phyloP scores from a whole-genome alignment of 1,140 invertebrate species.

The Hestina assimilis region DNA sequence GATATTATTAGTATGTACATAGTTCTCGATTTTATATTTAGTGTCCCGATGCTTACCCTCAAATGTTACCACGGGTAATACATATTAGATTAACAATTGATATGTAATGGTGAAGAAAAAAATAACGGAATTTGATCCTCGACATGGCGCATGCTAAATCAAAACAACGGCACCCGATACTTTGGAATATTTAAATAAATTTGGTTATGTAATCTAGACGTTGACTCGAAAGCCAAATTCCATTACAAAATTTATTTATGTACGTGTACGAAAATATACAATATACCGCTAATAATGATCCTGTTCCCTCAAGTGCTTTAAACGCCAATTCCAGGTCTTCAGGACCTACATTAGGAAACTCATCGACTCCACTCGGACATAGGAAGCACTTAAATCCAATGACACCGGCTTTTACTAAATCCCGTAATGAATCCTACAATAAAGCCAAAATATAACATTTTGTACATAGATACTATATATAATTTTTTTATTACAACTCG shows the following conservation, averaged over 20 bases:
- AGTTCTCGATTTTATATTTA: too few relatives aligned
- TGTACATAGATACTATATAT: too few relatives aligned
- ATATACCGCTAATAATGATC: slow-evolving; percentile 80
- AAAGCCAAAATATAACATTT: background rate
- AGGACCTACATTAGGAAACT: slow-evolving; percentile 81
- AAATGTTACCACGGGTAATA: background rate
- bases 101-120: slow-evolving; percentile 3
- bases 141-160: slow-evolving; percentile 11
- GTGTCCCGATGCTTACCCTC: background rate
- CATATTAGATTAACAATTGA: too few relatives aligned
- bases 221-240: background rate
- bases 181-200: slow-evolving; percentile 12
- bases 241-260: background rate
- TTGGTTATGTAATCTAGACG: slow-evolving; percentile 7
- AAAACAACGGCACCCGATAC: slow-evolving; percentile 2
- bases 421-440: slow-evolving; percentile 79
- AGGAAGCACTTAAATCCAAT: slow-evolving; percentile 88
- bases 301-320: slow-evolving; percentile 77
- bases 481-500: too few relatives aligned
- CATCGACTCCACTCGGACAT: slow-evolving; percentile 82
- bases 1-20: too few relatives aligned
- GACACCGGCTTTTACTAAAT: slow-evolving; percentile 82
- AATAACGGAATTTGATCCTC: slow-evolving; percentile 7
- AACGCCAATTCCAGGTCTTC: slow-evolving; percentile 79
- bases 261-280: background rate